Evolutionary conservation across 64 coral and sea anemone genomes (phyloP).

Genomic region (Hydrozoanthus tunicans): DNA sequence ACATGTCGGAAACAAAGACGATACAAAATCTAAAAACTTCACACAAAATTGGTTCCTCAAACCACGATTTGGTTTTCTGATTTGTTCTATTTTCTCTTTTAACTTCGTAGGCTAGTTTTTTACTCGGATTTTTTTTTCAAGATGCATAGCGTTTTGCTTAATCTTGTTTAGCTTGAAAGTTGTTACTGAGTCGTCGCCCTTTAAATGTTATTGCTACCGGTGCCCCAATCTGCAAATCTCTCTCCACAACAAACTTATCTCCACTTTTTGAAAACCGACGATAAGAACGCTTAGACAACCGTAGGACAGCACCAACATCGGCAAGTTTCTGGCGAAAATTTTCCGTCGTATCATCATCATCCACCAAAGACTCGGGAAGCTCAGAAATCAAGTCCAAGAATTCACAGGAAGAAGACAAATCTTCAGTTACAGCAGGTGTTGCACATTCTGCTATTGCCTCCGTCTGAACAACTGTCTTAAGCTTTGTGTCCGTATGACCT

Average conservation of each 20-base stretch:
- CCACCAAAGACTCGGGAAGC: conserved; percentile 82
- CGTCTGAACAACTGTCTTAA: not conserved
- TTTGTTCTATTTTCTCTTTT: too few species aligned
- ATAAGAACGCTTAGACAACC: conserved; percentile 72
- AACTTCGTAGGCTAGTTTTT: too few species aligned
- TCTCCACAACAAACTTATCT: conserved; percentile 89
- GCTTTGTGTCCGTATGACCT: not conserved
- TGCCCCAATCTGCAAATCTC: conserved; percentile 63
- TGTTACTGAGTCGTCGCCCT: conserved; percentile 21
- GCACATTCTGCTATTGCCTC: conserved; percentile 5
- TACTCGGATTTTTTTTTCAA: too few species aligned
- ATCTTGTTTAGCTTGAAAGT: conserved; percentile 17
- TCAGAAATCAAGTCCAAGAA: conserved; percentile 64
- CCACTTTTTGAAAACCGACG: conserved; percentile 78
- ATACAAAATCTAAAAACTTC: too few species aligned
- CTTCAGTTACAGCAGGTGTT: conserved; percentile 26
- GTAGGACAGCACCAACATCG: conserved; percentile 72
- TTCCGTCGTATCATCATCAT: conserved; percentile 84
- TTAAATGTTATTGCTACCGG: conserved; percentile 76
- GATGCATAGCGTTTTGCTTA: too few species aligned
- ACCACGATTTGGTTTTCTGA: too few species aligned
- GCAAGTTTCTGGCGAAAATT: conserved; percentile 78
- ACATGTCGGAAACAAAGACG: too few species aligned
- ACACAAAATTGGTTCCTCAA: too few species aligned
- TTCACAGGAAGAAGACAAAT: conserved; percentile 27